phyloP scores from a whole-genome alignment of 2,888 invertebrate genomes.

The Ichneumon xanthorius region DNA sequence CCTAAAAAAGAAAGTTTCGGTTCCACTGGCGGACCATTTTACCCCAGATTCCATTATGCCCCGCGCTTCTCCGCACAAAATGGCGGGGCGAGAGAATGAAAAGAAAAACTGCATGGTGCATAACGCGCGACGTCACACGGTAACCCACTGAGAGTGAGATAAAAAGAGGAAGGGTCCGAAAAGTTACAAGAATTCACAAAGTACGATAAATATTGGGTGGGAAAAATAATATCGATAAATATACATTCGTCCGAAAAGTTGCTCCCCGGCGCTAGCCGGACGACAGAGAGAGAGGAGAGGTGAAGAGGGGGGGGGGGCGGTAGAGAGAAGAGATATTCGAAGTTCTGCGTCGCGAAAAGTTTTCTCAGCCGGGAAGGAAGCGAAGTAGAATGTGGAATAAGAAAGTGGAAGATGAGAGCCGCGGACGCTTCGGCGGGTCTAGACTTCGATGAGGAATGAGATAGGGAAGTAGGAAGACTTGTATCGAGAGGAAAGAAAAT shows the following conservation, averaged over 20 bases:
- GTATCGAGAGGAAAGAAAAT: constrained; percentile 25
- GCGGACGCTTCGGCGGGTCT: constrained; percentile 70
- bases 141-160: constrained; percentile 9
- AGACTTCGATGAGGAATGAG: constrained; percentile 54
- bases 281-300: background rate
- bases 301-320: no score
- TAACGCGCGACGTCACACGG: constrained; percentile 13
- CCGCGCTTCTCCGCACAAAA: no score
- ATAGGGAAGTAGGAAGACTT: constrained; percentile 37
- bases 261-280: background rate
- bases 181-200: constrained; percentile 50
- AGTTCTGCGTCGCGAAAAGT: constrained; percentile 48
- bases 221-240: constrained; percentile 63
- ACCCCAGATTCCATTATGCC: no score
- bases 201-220: constrained; percentile 62
- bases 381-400: constrained; percentile 75
- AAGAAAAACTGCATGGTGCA: background rate
- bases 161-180: background rate
- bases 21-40: no score
- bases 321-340: no score
- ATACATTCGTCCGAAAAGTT: constrained; percentile 54
- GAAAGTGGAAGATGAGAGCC: constrained; percentile 73
- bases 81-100: background rate
- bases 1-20: no score
- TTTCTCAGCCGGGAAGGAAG: constrained; percentile 69